Evolutionary conservation across 2,797 vertebrate species (phyloP), one percentile per base, ranked within the genome.

Genomic region (Silurus lanzhouensis): DNA sequence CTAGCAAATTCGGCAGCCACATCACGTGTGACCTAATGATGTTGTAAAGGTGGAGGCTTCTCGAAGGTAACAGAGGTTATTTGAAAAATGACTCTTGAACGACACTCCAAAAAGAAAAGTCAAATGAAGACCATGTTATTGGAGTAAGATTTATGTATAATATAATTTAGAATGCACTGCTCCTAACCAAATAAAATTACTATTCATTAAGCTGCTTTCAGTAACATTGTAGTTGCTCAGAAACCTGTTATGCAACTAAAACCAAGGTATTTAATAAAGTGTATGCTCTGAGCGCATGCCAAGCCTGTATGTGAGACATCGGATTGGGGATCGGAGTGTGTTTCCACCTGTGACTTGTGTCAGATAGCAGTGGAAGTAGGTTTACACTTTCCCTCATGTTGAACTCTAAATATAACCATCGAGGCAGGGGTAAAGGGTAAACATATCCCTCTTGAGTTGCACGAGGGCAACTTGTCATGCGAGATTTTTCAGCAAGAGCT

Each of bases 331-430:
- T 60, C 63, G 71, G 60, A 78, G 79, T 82, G 83, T 63, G 85
- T 70, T 3, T 84, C 86, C 86, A 87, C 86, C 86, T 87, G 86
- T 87, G 86, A 84, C 84, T 88, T 86, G 87, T 88, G 87, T 86
- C 82, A 81, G 84, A 85, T 86, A 84, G 78, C 86, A 72, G 70
- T 79, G 83, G 82, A 84, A 83, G 79, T 88, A 82, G 80, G 82
- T 89, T 90, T 74, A 88, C 76, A 63, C 82, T 86, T 86, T 89
- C 87, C 72, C 79, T 82, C 86, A 84, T 88, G 86, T 84, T 85
- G 88, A 89, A 88, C 88, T 91, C 88, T 90, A 91, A 90, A 91
- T 87, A 90, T 89, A 92, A 89, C 88, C 74, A 79, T 75, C 74
- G 87, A 88, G 64, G 81, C 87, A 91, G 90, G 79, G 82, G 82